These are phyloP conservation scores for Salarias fasciatus DNA, from an alignment of 2,797 vertebrate species.

Conservation along the genomic window DNA sequence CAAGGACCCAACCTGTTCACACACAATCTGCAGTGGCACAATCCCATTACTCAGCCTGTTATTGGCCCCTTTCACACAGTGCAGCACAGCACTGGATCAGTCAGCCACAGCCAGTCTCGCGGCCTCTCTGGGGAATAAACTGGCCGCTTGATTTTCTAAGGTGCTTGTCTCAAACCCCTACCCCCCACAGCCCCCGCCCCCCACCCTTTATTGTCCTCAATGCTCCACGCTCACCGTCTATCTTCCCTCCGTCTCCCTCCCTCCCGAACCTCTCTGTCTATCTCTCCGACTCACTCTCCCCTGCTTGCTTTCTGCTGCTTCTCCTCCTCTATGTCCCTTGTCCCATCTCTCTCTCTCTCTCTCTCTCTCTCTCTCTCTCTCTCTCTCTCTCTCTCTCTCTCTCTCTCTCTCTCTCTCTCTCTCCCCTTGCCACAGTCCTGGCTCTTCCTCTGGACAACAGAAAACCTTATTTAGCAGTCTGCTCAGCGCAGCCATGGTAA, in stretches of 20 bases:
- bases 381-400: constrained; percentile 21
- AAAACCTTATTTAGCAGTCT: constrained; percentile 76
- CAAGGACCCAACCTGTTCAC: constrained; percentile 77
- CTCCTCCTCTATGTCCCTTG: constrained; percentile 19
- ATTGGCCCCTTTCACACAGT: constrained; percentile 76
- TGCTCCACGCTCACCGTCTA: constrained; percentile 35
- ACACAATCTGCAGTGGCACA: constrained; percentile 78
- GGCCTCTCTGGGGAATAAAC: constrained; percentile 68
- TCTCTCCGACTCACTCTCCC: constrained; percentile 29
- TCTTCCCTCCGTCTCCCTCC: constrained; percentile 33
- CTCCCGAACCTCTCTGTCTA: constrained; percentile 12
- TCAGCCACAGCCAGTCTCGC: constrained; percentile 66
- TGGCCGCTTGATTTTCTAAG: constrained; percentile 76
- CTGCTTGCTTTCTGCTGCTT: constrained; percentile 33
- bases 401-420: constrained; percentile 19
- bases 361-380: constrained; percentile 14
- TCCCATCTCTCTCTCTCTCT: constrained; percentile 17
- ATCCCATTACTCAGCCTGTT: constrained; percentile 82
- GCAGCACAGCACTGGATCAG: constrained; percentile 74
- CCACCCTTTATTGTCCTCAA: constrained; percentile 60
- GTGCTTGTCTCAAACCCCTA: constrained; percentile 61
- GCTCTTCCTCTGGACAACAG: constrained; percentile 69
- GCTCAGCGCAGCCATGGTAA: constrained; percentile 62
- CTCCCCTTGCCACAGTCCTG: constrained; percentile 30
- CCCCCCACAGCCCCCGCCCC: constrained; percentile 52